Evolutionary conservation across 2,797 vertebrate species (phyloP).

Genomic region (Aeoliscus strigatus): DNA sequence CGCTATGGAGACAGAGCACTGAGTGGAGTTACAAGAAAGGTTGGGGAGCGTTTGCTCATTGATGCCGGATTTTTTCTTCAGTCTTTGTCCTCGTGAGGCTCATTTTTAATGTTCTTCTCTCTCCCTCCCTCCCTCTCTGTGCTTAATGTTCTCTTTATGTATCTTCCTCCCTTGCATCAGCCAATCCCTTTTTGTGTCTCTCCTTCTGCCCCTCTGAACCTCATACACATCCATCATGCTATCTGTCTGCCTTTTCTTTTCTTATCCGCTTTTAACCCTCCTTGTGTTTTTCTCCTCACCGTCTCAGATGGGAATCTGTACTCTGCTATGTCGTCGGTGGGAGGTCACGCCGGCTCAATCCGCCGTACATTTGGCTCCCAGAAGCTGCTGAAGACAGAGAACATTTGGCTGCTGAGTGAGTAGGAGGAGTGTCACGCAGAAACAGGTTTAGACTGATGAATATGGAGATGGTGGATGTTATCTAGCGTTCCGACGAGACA

Average conservation of each 20-base stretch:
- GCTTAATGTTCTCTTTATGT: conserved; percentile 28
- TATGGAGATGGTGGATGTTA: conserved; percentile 44
- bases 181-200: conserved; percentile 13
- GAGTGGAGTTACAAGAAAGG: conserved; percentile 24
- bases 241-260: conserved; percentile 7
- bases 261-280: conserved; percentile 9
- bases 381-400: conserved; percentile 79
- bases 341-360: conserved; percentile 68
- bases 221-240: conserved; percentile 23
- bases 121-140: conserved; percentile 9
- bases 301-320: conserved; percentile 77
- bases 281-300: not conserved
- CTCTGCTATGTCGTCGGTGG: conserved; percentile 75
- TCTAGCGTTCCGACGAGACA: conserved; percentile 15
- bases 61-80: conserved; percentile 18
- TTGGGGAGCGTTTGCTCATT: conserved; percentile 14
- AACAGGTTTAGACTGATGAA: conserved; percentile 34
- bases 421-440: conserved; percentile 40
- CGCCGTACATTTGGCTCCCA: conserved; percentile 75
- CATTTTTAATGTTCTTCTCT: too few relatives aligned
- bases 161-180: conserved; percentile 11
- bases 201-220: conserved; percentile 20
- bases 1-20: conserved; percentile 48
- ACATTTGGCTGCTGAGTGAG: conserved; percentile 81
- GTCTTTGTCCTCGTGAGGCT: conserved; percentile 7